phyloP scores from a whole-genome alignment of 2,797 vertebrate genomes.

The Chaetodon trifasciatus region DNA sequence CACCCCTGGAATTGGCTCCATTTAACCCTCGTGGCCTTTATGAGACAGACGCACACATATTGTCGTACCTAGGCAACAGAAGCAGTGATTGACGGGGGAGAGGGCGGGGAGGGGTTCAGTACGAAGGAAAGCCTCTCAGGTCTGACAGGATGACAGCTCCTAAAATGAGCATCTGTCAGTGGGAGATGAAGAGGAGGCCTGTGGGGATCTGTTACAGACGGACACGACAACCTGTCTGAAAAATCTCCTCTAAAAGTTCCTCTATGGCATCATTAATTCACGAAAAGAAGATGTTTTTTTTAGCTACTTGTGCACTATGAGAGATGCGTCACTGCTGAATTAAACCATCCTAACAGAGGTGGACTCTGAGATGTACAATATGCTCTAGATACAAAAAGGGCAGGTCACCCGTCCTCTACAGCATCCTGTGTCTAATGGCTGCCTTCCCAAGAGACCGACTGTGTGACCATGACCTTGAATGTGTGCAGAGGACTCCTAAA shows the following conservation, averaged over 20 bases:
- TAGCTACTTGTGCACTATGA: slow-evolving; percentile 12
- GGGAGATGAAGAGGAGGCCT: slow-evolving; percentile 69
- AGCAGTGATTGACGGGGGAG: slow-evolving; percentile 65
- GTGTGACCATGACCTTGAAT: slow-evolving; percentile 69
- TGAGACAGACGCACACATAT: slow-evolving; percentile 52
- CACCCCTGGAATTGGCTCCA: slow-evolving; percentile 51
- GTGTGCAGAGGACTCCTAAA: slow-evolving; percentile 27
- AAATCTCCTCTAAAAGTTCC: slow-evolving; percentile 67
- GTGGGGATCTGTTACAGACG: slow-evolving; percentile 60
- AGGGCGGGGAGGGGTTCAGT: slow-evolving; percentile 41
- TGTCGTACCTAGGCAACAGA: slow-evolving; percentile 51
- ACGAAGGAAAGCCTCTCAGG: slow-evolving; percentile 73
- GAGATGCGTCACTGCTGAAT: slow-evolving; percentile 32
- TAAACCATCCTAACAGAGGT: slow-evolving; percentile 6
- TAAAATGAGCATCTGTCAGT: slow-evolving; percentile 82
- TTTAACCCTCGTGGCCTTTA: slow-evolving; percentile 71
- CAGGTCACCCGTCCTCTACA: slow-evolving; percentile 21
- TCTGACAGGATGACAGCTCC: slow-evolving; percentile 79
- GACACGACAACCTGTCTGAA: slow-evolving; percentile 61
- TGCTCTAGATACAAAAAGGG: slow-evolving; percentile 42
- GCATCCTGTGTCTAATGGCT: slow-evolving; percentile 43
- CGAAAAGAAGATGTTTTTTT: slow-evolving; percentile 26
- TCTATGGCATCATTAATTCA: slow-evolving; percentile 60
- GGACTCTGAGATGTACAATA: slow-evolving; percentile 10
- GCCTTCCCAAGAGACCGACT: slow-evolving; percentile 34